Conservation (phyloP, 1,140 invertebrate species). For the Drosophila parvula region DNA sequence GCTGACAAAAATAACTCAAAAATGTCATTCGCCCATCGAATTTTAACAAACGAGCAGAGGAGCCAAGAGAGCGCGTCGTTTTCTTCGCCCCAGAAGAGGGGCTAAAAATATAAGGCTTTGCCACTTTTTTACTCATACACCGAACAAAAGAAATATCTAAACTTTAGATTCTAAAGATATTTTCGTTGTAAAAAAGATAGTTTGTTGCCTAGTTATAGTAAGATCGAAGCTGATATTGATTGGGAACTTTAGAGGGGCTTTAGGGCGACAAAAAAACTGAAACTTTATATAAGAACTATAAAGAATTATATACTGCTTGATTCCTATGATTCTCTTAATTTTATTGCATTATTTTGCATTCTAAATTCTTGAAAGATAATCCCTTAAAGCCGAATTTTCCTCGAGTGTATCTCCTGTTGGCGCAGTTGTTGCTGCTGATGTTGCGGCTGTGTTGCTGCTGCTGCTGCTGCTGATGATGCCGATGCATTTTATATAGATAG, state of each 20-base stretch:
- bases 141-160: not conserved
- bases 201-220: not conserved
- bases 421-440: slow-evolving; percentile 34
- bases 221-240: not conserved
- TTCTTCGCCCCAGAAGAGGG: slow-evolving; percentile 47
- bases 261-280: accelerated
- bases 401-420: slow-evolving; percentile 20
- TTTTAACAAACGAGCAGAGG: slow-evolving; percentile 78
- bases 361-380: not conserved
- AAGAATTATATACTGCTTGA: not conserved
- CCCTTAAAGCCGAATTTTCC: not conserved
- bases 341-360: not conserved
- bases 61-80: slow-evolving; percentile 25
- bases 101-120: slow-evolving; percentile 56
- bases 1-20: slow-evolving; percentile 82
- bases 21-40: slow-evolving; percentile 83
- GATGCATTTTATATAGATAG: slow-evolving; percentile 67
- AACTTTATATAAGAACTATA: not conserved
- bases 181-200: not conserved
- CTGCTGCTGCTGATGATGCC: slow-evolving; percentile 25
- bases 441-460: slow-evolving; percentile 13
- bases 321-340: not conserved
- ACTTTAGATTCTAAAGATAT: too few relatives aligned
- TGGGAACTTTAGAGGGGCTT: not conserved
- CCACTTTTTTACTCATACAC: slow-evolving; percentile 51